Evolutionary conservation across 2,888 invertebrate genomes (phyloP).

Genomic region (Tribolium freemani): DNA sequence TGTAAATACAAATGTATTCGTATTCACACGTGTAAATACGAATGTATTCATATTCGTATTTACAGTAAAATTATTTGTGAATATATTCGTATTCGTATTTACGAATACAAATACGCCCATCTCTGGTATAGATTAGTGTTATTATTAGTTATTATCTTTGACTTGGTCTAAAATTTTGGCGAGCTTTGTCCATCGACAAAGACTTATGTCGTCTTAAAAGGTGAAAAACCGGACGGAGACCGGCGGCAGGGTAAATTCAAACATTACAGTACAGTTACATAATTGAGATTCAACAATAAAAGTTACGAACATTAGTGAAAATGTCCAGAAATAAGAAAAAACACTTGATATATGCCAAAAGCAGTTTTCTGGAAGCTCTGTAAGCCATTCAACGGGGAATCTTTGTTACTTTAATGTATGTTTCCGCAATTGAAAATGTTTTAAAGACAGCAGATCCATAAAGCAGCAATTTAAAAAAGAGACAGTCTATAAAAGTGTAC

Average conservation of each 20-base stretch:
- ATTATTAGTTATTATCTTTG: not conserved
- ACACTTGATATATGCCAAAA: slow-evolving; percentile 54
- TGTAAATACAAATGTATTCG: too few species aligned
- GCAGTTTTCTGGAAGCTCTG: slow-evolving; percentile 48
- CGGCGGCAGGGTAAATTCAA: slow-evolving; percentile 3
- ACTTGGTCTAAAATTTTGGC: not conserved
- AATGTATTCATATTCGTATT: too few species aligned
- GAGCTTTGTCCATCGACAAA: not conserved
- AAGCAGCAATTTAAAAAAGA: slow-evolving; percentile 53
- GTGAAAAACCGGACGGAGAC: slow-evolving; percentile 15
- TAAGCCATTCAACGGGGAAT: slow-evolving; percentile 52
- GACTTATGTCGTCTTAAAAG: not conserved
- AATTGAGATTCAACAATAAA: slow-evolving; percentile 7
- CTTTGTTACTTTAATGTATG: slow-evolving; percentile 57
- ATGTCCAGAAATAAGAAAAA: slow-evolving; percentile 41
- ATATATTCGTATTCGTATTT: too few species aligned
- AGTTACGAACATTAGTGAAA: slow-evolving; percentile 33
- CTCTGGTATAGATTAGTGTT: not conserved
- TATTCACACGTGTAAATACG: too few species aligned
- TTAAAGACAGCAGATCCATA: slow-evolving; percentile 53
- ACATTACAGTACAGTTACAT: not conserved
- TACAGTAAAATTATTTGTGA: too few species aligned
- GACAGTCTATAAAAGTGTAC: slow-evolving; percentile 31
- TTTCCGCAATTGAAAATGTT: slow-evolving; percentile 55
- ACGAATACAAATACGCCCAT: too few species aligned